Evolutionary conservation across 2,113 vertebrate genomes (phyloP).

Genomic region (Casuarius casuarius): DNA sequence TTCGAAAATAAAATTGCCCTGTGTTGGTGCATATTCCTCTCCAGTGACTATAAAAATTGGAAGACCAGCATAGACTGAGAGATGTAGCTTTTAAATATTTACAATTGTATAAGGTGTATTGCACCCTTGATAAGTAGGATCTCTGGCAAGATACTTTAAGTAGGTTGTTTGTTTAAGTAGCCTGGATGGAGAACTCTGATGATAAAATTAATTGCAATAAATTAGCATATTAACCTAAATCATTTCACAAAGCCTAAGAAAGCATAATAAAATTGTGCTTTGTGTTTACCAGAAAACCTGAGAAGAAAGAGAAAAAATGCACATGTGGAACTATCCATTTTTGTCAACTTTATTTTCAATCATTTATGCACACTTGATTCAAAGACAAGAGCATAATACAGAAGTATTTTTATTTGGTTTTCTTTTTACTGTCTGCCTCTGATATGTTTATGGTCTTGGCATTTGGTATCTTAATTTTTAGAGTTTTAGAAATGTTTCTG

Average conservation of each 20-base stretch:
- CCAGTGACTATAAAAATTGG: neutral
- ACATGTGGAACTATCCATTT: neutral
- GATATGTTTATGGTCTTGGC: neutral
- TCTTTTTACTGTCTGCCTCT: too few relatives aligned
- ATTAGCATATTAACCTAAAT: neutral
- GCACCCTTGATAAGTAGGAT: neutral
- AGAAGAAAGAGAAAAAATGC: neutral
- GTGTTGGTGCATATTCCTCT: neutral
- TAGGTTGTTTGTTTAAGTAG: neutral
- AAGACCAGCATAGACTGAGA: neutral
- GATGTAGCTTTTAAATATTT: neutral
- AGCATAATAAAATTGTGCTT: neutral
- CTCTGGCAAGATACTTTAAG: conserved; percentile 4
- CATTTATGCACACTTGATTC: neutral
- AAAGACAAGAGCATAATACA: neutral
- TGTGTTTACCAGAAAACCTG: neutral
- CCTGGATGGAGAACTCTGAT: neutral
- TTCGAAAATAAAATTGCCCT: neutral
- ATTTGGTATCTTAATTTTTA: neutral
- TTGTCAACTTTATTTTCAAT: neutral
- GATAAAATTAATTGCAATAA: neutral
- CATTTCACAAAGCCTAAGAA: neutral
- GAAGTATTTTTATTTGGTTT: too few relatives aligned
- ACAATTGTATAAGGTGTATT: neutral
- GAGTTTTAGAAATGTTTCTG: neutral